Percentiles rank a stretch among this genome's conserved stretches.
phyloP scores from a whole-genome alignment of 2,113 vertebrate genomes.

The Microcebus murinus region DNA sequence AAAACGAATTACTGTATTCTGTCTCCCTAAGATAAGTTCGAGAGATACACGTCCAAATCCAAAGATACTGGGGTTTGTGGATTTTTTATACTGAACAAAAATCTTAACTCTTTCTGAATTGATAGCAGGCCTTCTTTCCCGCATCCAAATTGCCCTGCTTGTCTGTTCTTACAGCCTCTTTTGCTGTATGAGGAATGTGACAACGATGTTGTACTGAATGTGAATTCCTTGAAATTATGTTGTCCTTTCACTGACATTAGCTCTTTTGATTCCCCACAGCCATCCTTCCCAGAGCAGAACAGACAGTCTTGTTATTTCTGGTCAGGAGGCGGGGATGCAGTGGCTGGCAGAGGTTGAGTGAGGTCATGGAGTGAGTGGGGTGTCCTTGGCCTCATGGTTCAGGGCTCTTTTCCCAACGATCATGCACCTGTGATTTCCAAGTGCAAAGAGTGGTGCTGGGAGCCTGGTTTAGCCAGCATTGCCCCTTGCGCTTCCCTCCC shows the following conservation, averaged over 20 bases:
- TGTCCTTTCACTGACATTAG: too few species aligned
- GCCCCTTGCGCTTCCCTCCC: neutral
- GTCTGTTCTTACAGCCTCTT: neutral
- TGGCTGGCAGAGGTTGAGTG: neutral
- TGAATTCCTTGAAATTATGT: too few species aligned
- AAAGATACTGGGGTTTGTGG: neutral
- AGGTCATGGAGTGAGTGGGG: neutral
- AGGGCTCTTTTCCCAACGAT: neutral
- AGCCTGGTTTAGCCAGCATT: too few species aligned
- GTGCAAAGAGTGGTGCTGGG: neutral
- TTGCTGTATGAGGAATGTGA: neutral
- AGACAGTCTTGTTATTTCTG: neutral
- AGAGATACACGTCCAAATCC: neutral
- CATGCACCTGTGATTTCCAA: neutral
- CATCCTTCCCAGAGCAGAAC: neutral
- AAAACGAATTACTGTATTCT: neutral
- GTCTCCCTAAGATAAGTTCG: neutral
- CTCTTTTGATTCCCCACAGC: neutral
- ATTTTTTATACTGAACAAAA: neutral
- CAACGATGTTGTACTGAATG: neutral
- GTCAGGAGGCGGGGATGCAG: neutral
- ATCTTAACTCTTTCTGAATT: neutral
- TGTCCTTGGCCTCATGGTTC: too few species aligned
- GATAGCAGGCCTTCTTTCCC: neutral
- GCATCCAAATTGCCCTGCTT: neutral